Evolutionary conservation across 1,140 invertebrate species (phyloP).

Genomic region (Leptinotarsa defecta): DNA sequence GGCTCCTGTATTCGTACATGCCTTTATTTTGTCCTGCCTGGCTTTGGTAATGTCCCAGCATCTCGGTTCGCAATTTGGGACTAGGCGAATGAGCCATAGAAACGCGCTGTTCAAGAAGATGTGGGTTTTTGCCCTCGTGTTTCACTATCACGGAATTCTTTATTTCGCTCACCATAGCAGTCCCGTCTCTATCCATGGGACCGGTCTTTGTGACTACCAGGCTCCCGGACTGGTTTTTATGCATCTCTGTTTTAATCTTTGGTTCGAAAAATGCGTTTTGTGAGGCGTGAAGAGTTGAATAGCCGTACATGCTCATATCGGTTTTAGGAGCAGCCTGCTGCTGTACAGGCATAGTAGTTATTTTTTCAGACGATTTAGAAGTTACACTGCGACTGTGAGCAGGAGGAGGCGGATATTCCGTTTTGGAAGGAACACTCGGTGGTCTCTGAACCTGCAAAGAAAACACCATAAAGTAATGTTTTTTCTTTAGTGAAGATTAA

Average conservation of each 20-base stretch:
- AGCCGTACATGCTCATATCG: slow-evolving; percentile 74
- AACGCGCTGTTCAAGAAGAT: slow-evolving; percentile 62
- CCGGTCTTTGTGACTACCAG: slow-evolving; percentile 54
- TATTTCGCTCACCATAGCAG: slow-evolving; percentile 66
- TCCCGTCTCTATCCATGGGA: slow-evolving; percentile 57
- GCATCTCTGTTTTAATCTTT: slow-evolving; percentile 37
- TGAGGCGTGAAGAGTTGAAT: slow-evolving; percentile 66
- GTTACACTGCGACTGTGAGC: slow-evolving; percentile 61
- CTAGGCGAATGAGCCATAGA: slow-evolving; percentile 65
- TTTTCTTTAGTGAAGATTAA: background rate
- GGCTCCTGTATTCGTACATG: slow-evolving; percentile 54
- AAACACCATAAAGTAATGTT: background rate
- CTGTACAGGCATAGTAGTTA: slow-evolving; percentile 45
- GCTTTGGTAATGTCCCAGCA: slow-evolving; percentile 65
- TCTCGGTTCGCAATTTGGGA: slow-evolving; percentile 64
- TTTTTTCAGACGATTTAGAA: slow-evolving; percentile 62
- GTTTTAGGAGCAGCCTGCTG: slow-evolving; percentile 62
- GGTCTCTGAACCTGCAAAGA: slow-evolving; percentile 34
- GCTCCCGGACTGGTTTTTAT: slow-evolving; percentile 57
- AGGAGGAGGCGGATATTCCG: slow-evolving; percentile 65
- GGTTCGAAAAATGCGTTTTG: slow-evolving; percentile 54
- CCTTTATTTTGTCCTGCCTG: slow-evolving; percentile 36
- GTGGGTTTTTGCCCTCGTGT: slow-evolving; percentile 69
- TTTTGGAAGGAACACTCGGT: slow-evolving; percentile 57
- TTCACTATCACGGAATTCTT: slow-evolving; percentile 80